A percentile compares a stretch with the other conserved stretches of the same genome.
phyloP scores from a whole-genome alignment of 2,797 vertebrate genomes.

The Prunella strophiata region DNA sequence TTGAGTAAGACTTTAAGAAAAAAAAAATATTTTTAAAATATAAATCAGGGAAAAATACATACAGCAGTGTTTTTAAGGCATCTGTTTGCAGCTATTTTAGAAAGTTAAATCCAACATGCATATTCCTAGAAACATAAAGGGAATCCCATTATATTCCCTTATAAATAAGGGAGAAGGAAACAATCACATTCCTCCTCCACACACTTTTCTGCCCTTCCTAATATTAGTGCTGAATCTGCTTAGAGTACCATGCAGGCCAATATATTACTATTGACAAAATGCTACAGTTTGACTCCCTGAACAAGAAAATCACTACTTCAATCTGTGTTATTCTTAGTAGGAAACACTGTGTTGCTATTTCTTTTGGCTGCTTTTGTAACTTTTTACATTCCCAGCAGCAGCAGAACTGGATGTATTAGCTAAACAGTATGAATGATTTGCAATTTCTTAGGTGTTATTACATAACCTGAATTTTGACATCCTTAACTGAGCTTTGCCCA shows the following conservation, averaged over 20 bases:
- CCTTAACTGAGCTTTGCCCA: conserved; percentile 10
- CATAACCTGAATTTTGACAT: conserved; percentile 50
- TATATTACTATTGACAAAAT: not conserved
- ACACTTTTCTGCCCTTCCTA: not conserved
- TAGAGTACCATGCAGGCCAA: not conserved
- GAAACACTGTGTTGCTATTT: not conserved
- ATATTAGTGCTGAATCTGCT: not conserved
- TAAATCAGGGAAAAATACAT: not conserved
- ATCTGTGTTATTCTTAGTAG: conserved; percentile 42
- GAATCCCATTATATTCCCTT: not conserved
- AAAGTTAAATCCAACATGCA: not conserved
- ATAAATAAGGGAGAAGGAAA: not conserved
- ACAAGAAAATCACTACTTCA: conserved; percentile 63
- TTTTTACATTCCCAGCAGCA: conserved; percentile 34
- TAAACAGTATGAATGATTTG: conserved; percentile 29
- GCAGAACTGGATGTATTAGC: conserved; percentile 36
- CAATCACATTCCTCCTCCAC: not conserved
- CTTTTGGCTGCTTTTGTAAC: conserved; percentile 51
- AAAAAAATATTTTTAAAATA: not conserved
- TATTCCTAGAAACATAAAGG: not conserved
- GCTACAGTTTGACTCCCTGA: conserved; percentile 14
- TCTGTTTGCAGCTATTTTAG: not conserved
- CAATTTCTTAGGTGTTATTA: conserved; percentile 8
- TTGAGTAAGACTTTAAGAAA: not conserved
- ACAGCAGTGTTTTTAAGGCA: not conserved